Conservation (phyloP, 2,113 vertebrate species). For the Elephas maximus region DNA sequence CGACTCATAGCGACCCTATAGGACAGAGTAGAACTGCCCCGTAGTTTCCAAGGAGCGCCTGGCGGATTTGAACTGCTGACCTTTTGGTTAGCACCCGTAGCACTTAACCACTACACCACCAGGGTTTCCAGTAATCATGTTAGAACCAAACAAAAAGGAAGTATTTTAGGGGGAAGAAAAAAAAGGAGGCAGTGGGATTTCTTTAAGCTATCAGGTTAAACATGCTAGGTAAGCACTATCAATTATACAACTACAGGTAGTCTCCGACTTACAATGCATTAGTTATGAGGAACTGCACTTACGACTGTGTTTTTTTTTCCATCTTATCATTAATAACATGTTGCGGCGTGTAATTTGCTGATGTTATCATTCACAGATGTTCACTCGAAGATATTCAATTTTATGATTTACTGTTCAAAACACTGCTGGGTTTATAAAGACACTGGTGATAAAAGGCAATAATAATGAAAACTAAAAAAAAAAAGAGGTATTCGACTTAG, state of each 20-base stretch:
- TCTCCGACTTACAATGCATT: neutral
- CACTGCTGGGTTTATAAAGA: neutral
- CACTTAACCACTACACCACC: too few species aligned
- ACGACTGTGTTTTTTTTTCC: neutral
- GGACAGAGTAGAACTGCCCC: too few species aligned
- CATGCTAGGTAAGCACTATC: neutral
- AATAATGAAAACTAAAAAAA: neutral
- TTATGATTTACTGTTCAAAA: neutral
- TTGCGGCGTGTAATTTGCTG: neutral
- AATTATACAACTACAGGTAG: neutral
- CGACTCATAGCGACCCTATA: too few species aligned
- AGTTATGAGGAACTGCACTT: neutral
- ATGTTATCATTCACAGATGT: neutral
- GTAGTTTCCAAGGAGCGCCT: too few species aligned
- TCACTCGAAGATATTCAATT: neutral
- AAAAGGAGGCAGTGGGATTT: neutral
- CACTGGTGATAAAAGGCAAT: neutral
- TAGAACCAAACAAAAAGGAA: constrained; percentile 52
- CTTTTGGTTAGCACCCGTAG: too few species aligned
- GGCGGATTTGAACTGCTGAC: too few species aligned
- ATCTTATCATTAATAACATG: neutral
- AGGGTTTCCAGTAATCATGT: constrained; percentile 19
- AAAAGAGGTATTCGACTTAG: neutral
- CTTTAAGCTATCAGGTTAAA: neutral
- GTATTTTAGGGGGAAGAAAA: neutral